Evolutionary conservation across 2,113 vertebrate genomes (phyloP).

Genomic region (Canis aureus): DNA sequence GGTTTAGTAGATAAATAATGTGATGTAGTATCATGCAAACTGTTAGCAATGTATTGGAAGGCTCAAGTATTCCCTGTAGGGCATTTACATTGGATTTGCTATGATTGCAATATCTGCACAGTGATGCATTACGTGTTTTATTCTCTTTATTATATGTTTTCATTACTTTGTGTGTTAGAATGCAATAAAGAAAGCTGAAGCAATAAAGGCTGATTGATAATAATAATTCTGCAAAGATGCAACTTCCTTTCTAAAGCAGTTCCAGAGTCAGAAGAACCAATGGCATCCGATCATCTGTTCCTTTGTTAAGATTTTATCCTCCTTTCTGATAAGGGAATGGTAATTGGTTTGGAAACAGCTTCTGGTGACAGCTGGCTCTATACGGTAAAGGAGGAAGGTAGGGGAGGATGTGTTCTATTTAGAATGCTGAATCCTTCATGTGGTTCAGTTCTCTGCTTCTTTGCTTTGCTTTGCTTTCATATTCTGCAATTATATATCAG

Average conservation of each 20-base stretch:
- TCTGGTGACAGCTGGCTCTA: conserved; percentile 74
- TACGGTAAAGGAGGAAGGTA: conserved; percentile 53
- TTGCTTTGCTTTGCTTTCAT: not conserved
- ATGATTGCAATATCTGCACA: conserved; percentile 85
- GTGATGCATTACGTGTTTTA: conserved; percentile 84
- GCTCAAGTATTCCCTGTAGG: conserved; percentile 81
- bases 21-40: conserved; percentile 80
- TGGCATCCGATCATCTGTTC: conserved; percentile 68
- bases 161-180: conserved; percentile 83
- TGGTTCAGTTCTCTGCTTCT: not conserved
- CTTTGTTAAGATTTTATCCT: conserved; percentile 75
- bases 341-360: conserved; percentile 72
- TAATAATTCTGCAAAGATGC: conserved; percentile 82
- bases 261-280: conserved; percentile 72
- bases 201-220: conserved; percentile 84
- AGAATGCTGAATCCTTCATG: not conserved
- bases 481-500: conserved; percentile 30
- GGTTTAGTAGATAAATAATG: conserved; percentile 83
- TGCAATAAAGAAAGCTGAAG: conserved; percentile 83
- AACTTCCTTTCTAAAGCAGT: conserved; percentile 76
- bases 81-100: conserved; percentile 84
- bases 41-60: conserved; percentile 79
- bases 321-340: conserved; percentile 69
- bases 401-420: not conserved
- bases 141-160: conserved; percentile 85